phyloP scores from a whole-genome alignment of 1,140 invertebrate species.

The Anoplolepis gracilipes region DNA sequence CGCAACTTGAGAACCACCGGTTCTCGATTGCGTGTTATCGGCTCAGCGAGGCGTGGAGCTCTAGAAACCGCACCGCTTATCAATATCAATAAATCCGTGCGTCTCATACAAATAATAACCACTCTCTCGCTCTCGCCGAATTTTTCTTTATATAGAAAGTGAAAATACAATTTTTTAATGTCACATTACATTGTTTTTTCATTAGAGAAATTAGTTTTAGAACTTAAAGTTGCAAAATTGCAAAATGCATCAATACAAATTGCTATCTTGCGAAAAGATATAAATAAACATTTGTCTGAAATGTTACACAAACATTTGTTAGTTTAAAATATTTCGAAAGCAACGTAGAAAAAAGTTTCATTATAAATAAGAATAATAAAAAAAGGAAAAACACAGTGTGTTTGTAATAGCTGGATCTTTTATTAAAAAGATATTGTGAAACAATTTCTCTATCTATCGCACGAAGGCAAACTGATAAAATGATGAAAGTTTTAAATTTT shows the following conservation, averaged over 20 bases:
- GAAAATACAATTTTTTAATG: constrained; percentile 30
- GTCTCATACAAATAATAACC: neutral
- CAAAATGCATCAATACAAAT: too few species aligned
- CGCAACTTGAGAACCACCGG: constrained; percentile 24
- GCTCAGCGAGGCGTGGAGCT: constrained; percentile 44
- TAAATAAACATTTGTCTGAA: neutral
- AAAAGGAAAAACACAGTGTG: too few species aligned
- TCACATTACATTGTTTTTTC: neutral
- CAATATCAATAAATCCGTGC: constrained; percentile 35
- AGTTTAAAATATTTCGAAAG: neutral
- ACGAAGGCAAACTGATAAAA: neutral
- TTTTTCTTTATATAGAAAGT: constrained; percentile 5
- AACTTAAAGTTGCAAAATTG: neutral
- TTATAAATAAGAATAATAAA: neutral
- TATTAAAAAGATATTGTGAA: neutral
- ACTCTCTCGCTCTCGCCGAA: neutral
- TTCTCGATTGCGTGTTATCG: constrained; percentile 45
- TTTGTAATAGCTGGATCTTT: neutral
- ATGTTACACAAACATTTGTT: neutral
- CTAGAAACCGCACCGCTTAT: constrained; percentile 37
- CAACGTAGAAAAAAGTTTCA: neutral
- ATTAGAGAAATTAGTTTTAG: constrained; percentile 5
- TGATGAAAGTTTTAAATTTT: constrained; percentile 10
- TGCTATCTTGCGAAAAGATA: neutral
- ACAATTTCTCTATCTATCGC: neutral